phyloP scores from a whole-genome alignment of 2,113 vertebrate genomes.

The Boleophthalmus pectinirostris region DNA sequence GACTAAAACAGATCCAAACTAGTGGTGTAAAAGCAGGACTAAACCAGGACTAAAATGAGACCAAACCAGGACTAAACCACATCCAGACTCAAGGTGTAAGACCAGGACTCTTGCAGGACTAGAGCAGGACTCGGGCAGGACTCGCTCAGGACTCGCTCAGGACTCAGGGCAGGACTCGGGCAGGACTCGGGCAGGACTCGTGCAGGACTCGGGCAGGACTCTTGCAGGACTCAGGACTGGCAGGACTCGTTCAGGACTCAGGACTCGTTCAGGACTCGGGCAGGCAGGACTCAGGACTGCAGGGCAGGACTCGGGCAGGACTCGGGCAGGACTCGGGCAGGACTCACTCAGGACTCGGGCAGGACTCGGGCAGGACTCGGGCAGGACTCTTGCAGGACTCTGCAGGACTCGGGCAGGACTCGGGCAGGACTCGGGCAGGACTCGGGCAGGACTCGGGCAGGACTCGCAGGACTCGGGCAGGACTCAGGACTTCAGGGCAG shows the following conservation, averaged over 20 bases:
- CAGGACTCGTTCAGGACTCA: no score
- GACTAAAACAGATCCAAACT: neutral
- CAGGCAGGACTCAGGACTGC: no score
- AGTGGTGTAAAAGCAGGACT: neutral
- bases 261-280: neutral
- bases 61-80: neutral
- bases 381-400: no score
- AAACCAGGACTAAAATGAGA: neutral
- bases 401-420: no score
- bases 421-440: no score
- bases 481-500: no score
- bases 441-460: neutral
- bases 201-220: no score
- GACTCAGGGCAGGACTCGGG: neutral
- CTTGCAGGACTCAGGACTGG: neutral
- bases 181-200: neutral
- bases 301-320: no score
- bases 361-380: neutral
- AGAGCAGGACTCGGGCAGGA: no score
- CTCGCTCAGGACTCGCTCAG: neutral
- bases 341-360: no score
- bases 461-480: no score
- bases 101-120: no score
- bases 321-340: neutral
- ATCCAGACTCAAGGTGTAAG: neutral